A percentile compares a stretch with the other conserved stretches of the same genome.
phyloP scores from a whole-genome alignment of 1,140 invertebrate species.

The Pseudomyrmex gracilis region DNA sequence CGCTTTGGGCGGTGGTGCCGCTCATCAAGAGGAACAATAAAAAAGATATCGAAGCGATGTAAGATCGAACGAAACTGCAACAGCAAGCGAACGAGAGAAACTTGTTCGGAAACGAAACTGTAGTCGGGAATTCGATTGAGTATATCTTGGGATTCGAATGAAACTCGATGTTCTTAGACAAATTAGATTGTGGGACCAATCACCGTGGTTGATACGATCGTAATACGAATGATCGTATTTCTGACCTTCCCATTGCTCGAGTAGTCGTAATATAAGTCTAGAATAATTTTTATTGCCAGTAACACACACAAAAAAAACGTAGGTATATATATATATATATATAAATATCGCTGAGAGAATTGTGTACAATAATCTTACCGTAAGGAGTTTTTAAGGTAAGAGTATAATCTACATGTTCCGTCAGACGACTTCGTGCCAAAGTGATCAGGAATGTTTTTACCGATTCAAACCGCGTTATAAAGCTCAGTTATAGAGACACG shows the following conservation, averaged over 20 bases:
- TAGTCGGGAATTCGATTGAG: background rate
- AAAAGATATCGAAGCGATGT: slow-evolving; percentile 74
- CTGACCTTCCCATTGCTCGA: background rate
- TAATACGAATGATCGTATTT: too few species aligned
- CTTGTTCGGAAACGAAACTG: too few species aligned
- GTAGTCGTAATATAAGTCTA: slow-evolving; percentile 31
- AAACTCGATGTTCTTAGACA: background rate
- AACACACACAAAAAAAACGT: slow-evolving; percentile 35
- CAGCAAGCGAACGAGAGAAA: background rate
- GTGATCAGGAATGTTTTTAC: slow-evolving; percentile 46
- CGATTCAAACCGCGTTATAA: slow-evolving; percentile 19
- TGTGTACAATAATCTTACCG: too few species aligned
- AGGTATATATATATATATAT: background rate
- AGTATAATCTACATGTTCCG: slow-evolving; percentile 5
- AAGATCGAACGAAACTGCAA: background rate
- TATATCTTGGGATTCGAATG: background rate
- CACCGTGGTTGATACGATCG: too few species aligned
- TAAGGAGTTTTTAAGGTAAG: slow-evolving; percentile 9
- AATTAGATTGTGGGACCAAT: too few species aligned
- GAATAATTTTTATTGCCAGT: slow-evolving; percentile 48
- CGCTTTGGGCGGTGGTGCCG: slow-evolving; percentile 90
- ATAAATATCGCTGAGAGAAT: slow-evolving; percentile 8
- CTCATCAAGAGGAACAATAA: slow-evolving; percentile 87
- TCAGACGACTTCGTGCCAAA: slow-evolving; percentile 48
- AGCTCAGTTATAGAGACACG: slow-evolving; percentile 11